phyloP scores from a whole-genome alignment of 2,888 invertebrate species.

The Epirrhoe alternata region DNA sequence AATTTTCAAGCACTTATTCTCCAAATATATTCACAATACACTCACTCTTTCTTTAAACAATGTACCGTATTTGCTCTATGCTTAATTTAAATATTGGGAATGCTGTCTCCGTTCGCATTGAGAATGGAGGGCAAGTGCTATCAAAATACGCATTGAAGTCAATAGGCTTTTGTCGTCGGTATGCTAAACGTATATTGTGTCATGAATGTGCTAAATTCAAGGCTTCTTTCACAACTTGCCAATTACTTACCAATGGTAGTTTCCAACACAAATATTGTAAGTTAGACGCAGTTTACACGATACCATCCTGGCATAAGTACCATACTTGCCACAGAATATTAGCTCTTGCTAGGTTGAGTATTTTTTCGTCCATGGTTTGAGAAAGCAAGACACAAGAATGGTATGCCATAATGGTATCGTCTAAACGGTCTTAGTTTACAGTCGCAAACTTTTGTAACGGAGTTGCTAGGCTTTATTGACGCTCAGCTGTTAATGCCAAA shows the following conservation, averaged over 20 bases:
- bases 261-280: too few relatives aligned
- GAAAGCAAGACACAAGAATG: too few relatives aligned
- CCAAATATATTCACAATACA: conserved; percentile 8
- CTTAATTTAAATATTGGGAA: conserved; percentile 36
- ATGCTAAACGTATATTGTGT: conserved; percentile 56
- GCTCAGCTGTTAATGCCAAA: too few relatives aligned
- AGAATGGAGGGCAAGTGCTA: conserved; percentile 34
- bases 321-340: too few relatives aligned
- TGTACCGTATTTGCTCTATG: conserved; percentile 22
- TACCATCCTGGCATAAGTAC: too few relatives aligned
- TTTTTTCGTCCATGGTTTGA: too few relatives aligned
- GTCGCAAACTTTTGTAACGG: too few relatives aligned
- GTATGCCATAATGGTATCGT: too few relatives aligned
- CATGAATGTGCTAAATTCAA: conserved; percentile 51
- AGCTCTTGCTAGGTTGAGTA: too few relatives aligned
- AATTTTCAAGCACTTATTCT: conserved; percentile 19
- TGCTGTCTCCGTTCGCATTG: conserved; percentile 22
- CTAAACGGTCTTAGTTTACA: too few relatives aligned
- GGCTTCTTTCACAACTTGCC: conserved; percentile 39
- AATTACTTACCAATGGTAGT: conserved; percentile 6
- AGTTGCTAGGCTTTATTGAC: not conserved
- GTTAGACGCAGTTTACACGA: too few relatives aligned
- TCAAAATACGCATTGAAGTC: conserved; percentile 38
- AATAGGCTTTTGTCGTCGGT: conserved; percentile 60
- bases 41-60: conserved; percentile 31